phyloP scores from a whole-genome alignment of 2,113 vertebrate species.

The Muntiacus muntjak region DNA sequence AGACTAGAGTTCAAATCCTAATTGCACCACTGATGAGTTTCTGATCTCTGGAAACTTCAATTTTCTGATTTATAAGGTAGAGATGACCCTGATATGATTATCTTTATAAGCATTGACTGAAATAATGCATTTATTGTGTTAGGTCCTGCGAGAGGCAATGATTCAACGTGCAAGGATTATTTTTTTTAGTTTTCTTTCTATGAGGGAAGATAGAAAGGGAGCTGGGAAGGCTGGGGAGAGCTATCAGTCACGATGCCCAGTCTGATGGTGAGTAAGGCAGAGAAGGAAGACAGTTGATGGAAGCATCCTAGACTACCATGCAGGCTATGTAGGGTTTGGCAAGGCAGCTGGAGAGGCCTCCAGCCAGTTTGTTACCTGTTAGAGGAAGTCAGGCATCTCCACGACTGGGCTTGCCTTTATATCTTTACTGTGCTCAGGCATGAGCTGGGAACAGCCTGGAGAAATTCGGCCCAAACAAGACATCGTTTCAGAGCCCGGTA shows the following conservation, averaged over 20 bases:
- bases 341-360: neutral
- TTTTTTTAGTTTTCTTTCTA: neutral
- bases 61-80: neutral
- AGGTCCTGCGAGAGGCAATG: neutral
- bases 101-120: neutral
- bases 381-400: neutral
- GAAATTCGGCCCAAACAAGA: neutral
- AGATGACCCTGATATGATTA: neutral
- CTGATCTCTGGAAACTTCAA: neutral
- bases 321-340: neutral
- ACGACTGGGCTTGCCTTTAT: neutral
- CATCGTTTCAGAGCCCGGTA: neutral
- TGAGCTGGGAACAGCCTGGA: neutral
- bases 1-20: neutral
- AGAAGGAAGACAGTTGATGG: neutral
- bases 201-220: neutral
- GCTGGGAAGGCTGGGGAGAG: neutral
- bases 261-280: neutral
- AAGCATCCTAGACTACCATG: neutral
- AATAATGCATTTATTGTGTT: neutral
- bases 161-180: neutral
- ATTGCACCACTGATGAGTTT: neutral
- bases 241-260: neutral
- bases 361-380: neutral
- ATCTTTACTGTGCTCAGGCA: neutral